Evolutionary conservation across 92 coral and sea anemone species (phyloP).

Genomic region (Heliopora coerulea): DNA sequence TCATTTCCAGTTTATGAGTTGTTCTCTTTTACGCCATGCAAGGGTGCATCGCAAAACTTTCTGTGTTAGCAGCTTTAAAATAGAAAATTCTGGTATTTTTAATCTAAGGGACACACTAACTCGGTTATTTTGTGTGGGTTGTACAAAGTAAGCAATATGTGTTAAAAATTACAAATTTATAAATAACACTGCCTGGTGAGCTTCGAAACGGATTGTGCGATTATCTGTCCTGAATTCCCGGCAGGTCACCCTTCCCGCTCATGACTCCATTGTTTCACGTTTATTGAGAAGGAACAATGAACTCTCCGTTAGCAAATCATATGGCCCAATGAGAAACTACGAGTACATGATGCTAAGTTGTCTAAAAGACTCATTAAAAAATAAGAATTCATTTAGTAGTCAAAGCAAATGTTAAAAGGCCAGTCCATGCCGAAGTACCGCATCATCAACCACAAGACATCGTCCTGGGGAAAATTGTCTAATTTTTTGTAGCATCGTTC

Average conservation of each 20-base stretch:
- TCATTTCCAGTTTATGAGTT: too few species aligned
- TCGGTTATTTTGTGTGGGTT: slow-evolving; percentile 26
- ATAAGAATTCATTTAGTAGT: background rate
- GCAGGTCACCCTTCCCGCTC: slow-evolving; percentile 32
- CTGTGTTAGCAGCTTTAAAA: too few species aligned
- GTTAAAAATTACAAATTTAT: slow-evolving; percentile 43
- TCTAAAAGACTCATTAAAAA: slow-evolving; percentile 2
- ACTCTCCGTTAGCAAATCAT: slow-evolving; percentile 36
- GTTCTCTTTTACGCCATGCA: too few species aligned
- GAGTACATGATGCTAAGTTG: slow-evolving; percentile 16
- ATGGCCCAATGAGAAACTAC: slow-evolving; percentile 43
- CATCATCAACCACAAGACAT: background rate
- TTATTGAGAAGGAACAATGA: slow-evolving; percentile 46
- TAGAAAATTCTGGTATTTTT: slow-evolving; percentile 22
- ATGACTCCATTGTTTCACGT: slow-evolving; percentile 38
- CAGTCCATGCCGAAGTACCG: background rate
- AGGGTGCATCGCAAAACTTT: too few species aligned
- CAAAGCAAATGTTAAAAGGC: background rate
- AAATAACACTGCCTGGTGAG: slow-evolving; percentile 49
- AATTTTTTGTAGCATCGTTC: background rate
- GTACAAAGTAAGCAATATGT: slow-evolving; percentile 41
- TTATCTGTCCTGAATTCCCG: slow-evolving; percentile 32
- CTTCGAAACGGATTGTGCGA: slow-evolving; percentile 25
- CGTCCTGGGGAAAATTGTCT: background rate
- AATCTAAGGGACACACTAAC: slow-evolving; percentile 18